Conservation (phyloP, 2,888 invertebrate species). For the Mamestra brassicae region DNA sequence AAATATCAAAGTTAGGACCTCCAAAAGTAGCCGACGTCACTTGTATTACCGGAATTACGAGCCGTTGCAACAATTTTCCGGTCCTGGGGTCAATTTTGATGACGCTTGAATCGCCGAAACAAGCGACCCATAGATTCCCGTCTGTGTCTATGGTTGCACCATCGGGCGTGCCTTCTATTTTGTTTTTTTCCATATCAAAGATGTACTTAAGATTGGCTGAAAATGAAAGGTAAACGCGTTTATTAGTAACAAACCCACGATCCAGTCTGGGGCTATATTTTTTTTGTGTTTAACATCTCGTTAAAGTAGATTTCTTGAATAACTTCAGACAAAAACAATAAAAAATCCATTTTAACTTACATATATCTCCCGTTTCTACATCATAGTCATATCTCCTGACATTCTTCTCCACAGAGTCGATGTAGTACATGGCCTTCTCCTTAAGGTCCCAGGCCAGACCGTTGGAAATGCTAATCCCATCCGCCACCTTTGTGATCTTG, state of each 20-base stretch:
- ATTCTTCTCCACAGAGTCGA: constrained; percentile 92
- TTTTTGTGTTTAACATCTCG: no score
- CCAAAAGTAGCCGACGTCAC: constrained; percentile 94
- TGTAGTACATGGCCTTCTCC: constrained; percentile 93
- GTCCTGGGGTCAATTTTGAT: constrained; percentile 89
- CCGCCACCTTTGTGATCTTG: constrained; percentile 70
- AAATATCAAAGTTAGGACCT: constrained; percentile 92
- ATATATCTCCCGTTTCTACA: constrained; percentile 91
- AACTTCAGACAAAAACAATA: background rate
- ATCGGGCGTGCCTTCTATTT: constrained; percentile 90
- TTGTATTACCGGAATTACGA: constrained; percentile 91
- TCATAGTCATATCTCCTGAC: constrained; percentile 94
- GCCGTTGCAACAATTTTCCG: constrained; percentile 90
- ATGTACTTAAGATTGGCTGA: constrained; percentile 91
- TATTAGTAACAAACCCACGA: no score
- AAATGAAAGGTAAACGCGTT: constrained; percentile 60
- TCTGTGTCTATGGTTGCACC: constrained; percentile 95
- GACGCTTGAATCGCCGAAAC: constrained; percentile 92
- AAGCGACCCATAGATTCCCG: constrained; percentile 94
- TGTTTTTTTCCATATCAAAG: constrained; percentile 90
- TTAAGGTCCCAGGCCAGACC: constrained; percentile 94
- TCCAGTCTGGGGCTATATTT: no score
- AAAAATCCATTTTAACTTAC: constrained; percentile 81
- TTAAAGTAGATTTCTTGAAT: background rate
- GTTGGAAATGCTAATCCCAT: constrained; percentile 92